phyloP scores from a whole-genome alignment of 2,888 invertebrate species.

The Caenorhabditis wallacei region DNA sequence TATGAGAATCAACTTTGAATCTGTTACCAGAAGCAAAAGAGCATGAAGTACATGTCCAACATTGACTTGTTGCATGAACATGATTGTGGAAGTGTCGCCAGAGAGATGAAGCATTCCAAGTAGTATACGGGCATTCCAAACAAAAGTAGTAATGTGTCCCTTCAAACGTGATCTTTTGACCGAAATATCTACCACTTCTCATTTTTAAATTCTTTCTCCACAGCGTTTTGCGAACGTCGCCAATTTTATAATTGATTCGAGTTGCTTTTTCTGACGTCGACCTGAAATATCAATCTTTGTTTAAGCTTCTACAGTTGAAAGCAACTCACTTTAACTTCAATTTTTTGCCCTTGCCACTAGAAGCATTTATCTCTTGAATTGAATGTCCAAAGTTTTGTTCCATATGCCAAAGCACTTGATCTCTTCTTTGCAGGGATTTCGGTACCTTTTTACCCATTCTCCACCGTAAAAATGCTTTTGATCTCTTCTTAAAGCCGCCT shows the following conservation, averaged over 20 bases:
- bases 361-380: not conserved
- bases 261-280: not conserved
- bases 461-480: not conserved
- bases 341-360: not conserved
- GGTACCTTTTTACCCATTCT: not conserved
- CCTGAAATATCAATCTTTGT: not conserved
- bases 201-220: slow-evolving; percentile 1
- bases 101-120: slow-evolving; percentile 22
- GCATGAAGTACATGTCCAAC: slow-evolving; percentile 10
- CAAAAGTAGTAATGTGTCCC: slow-evolving; percentile 11
- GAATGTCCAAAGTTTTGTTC: slow-evolving; percentile 26
- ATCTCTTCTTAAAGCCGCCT: not conserved
- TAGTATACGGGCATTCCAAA: slow-evolving; percentile 18
- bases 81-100: slow-evolving; percentile 42
- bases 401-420: not conserved
- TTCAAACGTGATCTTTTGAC: not conserved
- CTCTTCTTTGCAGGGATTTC: not conserved
- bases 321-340: not conserved
- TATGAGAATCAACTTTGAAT: not conserved
- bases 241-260: not conserved
- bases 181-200: slow-evolving; percentile 4
- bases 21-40: slow-evolving; percentile 6
- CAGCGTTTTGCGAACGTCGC: not conserved
- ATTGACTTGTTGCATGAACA: not conserved
- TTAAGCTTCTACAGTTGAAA: too few species aligned